Evolutionary conservation across 2,888 invertebrate genomes (phyloP).

Genomic region (Ectemnius continuus): DNA sequence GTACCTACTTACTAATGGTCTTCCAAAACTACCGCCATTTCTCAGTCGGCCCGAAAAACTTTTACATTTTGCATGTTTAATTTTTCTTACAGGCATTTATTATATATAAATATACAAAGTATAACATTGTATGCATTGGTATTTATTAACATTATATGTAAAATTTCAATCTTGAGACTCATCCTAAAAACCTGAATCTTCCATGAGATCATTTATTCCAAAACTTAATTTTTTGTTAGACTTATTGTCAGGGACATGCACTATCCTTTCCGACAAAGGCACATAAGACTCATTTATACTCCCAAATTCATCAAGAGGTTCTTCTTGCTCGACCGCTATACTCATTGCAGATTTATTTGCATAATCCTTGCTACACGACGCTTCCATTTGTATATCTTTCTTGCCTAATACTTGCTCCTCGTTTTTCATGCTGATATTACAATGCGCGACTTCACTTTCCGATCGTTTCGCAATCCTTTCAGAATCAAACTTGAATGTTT

Average conservation of each 20-base stretch:
- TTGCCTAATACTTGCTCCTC: not conserved
- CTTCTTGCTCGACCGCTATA: slow-evolving; percentile 10
- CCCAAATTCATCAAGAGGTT: slow-evolving; percentile 64
- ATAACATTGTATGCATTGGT: too few relatives aligned
- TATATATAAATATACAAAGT: not conserved
- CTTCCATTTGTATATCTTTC: not conserved
- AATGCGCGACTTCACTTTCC: not conserved
- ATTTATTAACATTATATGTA: not conserved
- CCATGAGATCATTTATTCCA: slow-evolving; percentile 28
- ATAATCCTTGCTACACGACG: not conserved
- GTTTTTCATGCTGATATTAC: not conserved
- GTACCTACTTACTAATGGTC: too few relatives aligned
- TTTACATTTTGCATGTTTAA: too few relatives aligned
- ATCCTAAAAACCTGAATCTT: slow-evolving; percentile 13
- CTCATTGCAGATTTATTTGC: not conserved
- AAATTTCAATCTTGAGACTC: not conserved
- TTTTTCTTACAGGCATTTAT: not conserved
- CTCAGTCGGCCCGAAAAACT: too few relatives aligned
- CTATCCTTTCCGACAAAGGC: slow-evolving; percentile 66
- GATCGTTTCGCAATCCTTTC: not conserved
- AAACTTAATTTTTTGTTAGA: slow-evolving; percentile 45
- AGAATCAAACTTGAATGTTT: slow-evolving; percentile 43
- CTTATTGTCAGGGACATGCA: not conserved
- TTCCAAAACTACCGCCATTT: too few relatives aligned
- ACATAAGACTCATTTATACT: slow-evolving; percentile 64